phyloP scores from a whole-genome alignment of 1,140 invertebrate genomes.

The Zaprionus taronus region DNA sequence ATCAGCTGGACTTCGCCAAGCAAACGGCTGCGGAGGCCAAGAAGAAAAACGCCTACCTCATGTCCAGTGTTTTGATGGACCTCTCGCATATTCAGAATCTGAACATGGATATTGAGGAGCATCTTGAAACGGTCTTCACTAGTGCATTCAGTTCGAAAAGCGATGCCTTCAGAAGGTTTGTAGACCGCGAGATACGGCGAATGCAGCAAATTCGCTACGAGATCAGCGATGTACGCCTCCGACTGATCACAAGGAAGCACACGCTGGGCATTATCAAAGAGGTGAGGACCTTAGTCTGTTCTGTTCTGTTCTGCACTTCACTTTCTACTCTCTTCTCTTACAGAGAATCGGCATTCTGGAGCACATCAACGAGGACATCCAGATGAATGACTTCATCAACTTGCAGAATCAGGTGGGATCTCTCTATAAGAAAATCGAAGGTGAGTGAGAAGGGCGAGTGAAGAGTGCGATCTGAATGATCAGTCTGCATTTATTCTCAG shows the following conservation, averaged over 20 bases:
- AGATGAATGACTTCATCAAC: slow-evolving; percentile 55
- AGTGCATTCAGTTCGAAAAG: slow-evolving; percentile 8
- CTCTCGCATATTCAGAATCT: slow-evolving; percentile 19
- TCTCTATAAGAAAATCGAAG: slow-evolving; percentile 72
- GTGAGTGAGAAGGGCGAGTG: slow-evolving; percentile 22
- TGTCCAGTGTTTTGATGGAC: slow-evolving; percentile 34
- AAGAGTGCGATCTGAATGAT: not conserved
- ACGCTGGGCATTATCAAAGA: slow-evolving; percentile 35
- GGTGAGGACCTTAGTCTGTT: slow-evolving; percentile 20
- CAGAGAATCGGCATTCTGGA: slow-evolving; percentile 58
- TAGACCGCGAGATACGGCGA: slow-evolving; percentile 20
- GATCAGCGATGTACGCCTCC: slow-evolving; percentile 57
- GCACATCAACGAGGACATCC: slow-evolving; percentile 52
- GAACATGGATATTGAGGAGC: slow-evolving; percentile 17
- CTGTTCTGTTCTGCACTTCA: too few species aligned
- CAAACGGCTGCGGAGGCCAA: slow-evolving; percentile 4
- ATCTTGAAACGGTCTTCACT: slow-evolving; percentile 7
- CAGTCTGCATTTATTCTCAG: slow-evolving; percentile 20
- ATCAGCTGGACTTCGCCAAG: not conserved
- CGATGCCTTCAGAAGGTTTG: slow-evolving; percentile 7
- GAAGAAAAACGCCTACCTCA: not conserved
- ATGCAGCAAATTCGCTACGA: slow-evolving; percentile 56
- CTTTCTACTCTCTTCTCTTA: too few species aligned
- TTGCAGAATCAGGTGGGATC: slow-evolving; percentile 58
- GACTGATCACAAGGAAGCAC: slow-evolving; percentile 55